These are phyloP conservation scores for Meteorus sp. DNA, from an alignment of 1,140 invertebrate species.

Conservation along the genomic window DNA sequence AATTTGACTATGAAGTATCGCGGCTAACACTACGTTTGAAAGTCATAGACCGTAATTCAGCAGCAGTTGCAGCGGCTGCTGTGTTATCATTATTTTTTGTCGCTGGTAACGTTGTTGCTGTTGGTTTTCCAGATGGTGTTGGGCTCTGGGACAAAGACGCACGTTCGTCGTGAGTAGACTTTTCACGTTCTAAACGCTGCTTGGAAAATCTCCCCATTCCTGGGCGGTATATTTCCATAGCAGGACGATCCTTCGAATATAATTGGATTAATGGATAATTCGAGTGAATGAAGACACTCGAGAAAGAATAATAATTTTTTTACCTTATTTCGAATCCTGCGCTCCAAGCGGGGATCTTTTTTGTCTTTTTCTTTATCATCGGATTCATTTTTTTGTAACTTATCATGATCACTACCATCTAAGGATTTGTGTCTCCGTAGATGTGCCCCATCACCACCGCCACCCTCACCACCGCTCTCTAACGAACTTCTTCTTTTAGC, in stretches of 20 bases:
- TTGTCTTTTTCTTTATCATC: conserved; percentile 57
- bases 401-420: conserved; percentile 63
- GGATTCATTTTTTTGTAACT: conserved; percentile 60
- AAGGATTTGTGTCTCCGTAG: conserved; percentile 63
- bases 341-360: conserved; percentile 63
- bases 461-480: conserved; percentile 57
- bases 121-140: conserved; percentile 39
- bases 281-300: too few relatives aligned
- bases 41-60: conserved; percentile 55
- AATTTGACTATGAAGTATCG: conserved; percentile 39
- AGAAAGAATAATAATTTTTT: too few relatives aligned
- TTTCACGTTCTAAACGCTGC: conserved; percentile 66
- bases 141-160: conserved; percentile 53
- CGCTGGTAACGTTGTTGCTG: conserved; percentile 33
- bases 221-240: conserved; percentile 72
- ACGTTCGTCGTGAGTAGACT: conserved; percentile 53
- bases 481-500: conserved; percentile 62
- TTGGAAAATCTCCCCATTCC: conserved; percentile 75
- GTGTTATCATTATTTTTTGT: conserved; percentile 34
- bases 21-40: conserved; percentile 56
- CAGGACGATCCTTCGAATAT: conserved; percentile 67
- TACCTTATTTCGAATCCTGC: conserved; percentile 71
- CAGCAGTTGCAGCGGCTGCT: not conserved
- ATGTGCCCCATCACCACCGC: conserved; percentile 52
- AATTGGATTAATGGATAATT: conserved; percentile 12